phyloP scores from a whole-genome alignment of 2,797 vertebrate genomes.

The Siniperca undulata region DNA sequence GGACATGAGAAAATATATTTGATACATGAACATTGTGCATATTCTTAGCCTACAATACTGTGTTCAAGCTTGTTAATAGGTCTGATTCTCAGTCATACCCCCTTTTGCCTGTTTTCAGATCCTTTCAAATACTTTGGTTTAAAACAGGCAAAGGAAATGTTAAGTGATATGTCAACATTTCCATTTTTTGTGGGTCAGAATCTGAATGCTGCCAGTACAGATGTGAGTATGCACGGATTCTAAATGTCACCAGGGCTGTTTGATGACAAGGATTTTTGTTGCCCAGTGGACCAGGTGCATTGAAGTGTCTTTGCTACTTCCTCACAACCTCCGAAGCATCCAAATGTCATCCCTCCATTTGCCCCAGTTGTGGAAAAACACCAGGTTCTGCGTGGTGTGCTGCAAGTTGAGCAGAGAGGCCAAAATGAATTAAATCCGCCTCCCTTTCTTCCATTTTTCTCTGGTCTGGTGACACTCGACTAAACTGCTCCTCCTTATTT shows the following conservation, averaged over 20 bases:
- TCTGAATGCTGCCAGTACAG: conserved; percentile 41
- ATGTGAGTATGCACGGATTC: conserved; percentile 34
- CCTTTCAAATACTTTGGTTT: conserved; percentile 14
- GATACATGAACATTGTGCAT: neutral
- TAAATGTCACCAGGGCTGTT: conserved; percentile 54
- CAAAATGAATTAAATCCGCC: neutral
- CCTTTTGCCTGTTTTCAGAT: conserved; percentile 5
- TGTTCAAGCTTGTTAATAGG: neutral
- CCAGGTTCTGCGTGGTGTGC: neutral
- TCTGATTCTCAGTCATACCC: neutral
- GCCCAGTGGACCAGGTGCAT: conserved; percentile 48
- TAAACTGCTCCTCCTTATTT: conserved; percentile 22
- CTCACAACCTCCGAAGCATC: conserved; percentile 22
- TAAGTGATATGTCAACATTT: conserved; percentile 63
- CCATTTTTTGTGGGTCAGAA: conserved; percentile 50
- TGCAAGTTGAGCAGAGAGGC: conserved; percentile 9
- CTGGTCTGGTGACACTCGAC: conserved; percentile 21
- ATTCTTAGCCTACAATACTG: neutral
- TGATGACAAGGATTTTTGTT: conserved; percentile 46
- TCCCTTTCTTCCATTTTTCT: neutral
- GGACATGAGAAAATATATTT: neutral
- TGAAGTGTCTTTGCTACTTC: conserved; percentile 44
- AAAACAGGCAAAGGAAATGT: conserved; percentile 31
- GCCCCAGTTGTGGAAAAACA: conserved; percentile 1
- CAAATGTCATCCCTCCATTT: conserved; percentile 39